A percentile compares a stretch with the other conserved stretches of the same genome.
Evolutionary conservation across 2,797 vertebrate genomes (phyloP).

Genomic region (Enteromius mattozi): DNA sequence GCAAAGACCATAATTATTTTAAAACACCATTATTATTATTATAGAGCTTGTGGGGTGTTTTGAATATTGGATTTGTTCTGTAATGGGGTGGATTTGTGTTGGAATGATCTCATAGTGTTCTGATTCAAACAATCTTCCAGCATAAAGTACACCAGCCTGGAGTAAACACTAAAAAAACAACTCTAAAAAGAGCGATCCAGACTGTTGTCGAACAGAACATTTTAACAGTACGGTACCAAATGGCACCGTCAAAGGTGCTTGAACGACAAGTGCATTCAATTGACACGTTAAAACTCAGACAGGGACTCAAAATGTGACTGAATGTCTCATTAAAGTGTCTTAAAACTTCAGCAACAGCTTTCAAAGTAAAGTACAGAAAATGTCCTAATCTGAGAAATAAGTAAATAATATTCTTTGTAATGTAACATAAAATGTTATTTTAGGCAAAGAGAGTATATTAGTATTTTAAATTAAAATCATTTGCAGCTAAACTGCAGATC

Average conservation of each 20-base stretch:
- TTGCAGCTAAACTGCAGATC: background rate
- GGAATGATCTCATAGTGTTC: conserved; percentile 55
- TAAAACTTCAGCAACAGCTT: conserved; percentile 35
- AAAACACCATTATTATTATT: background rate
- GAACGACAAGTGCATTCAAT: conserved; percentile 48
- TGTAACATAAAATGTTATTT: conserved; percentile 26
- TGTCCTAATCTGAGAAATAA: conserved; percentile 23
- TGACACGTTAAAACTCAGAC: conserved; percentile 19
- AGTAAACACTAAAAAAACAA: conserved; percentile 26
- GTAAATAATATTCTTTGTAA: background rate
- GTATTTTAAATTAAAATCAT: conserved; percentile 24
- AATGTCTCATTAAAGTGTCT: conserved; percentile 8
- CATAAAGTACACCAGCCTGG: conserved; percentile 12
- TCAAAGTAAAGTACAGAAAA: conserved; percentile 37
- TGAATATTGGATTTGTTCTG: background rate
- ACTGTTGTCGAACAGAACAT: conserved; percentile 14
- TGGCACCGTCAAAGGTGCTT: conserved; percentile 49
- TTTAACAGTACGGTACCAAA: conserved; percentile 4
- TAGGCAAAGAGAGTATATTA: conserved; percentile 22
- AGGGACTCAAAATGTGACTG: conserved; percentile 8
- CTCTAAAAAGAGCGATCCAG: conserved; percentile 34
- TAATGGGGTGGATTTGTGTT: conserved; percentile 20
- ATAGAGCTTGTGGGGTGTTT: conserved; percentile 5
- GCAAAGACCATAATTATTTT: conserved; percentile 44
- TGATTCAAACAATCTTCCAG: conserved; percentile 34